Percentiles rank a stretch among this genome's conserved stretches.
phyloP scores from a whole-genome alignment of 2,797 vertebrate species.

The Hemibagrus guttatus region DNA sequence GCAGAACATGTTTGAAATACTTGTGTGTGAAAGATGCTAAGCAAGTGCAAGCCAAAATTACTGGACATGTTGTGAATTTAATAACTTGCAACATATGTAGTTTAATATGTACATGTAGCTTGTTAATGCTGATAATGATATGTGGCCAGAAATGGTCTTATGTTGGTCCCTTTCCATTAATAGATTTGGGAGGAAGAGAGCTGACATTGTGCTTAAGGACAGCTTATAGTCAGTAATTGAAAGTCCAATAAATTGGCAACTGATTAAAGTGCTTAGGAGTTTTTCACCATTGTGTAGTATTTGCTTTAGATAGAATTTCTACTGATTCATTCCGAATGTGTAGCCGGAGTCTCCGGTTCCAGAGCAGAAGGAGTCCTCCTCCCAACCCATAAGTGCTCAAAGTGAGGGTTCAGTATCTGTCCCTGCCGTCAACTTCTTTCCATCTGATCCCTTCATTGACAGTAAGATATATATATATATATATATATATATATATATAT shows the following conservation, averaged over 20 bases:
- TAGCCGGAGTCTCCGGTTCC: constrained; percentile 83
- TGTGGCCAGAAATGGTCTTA: not conserved
- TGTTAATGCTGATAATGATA: not conserved
- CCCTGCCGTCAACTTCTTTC: constrained; percentile 91
- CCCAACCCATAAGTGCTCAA: constrained; percentile 73
- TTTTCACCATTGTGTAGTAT: not conserved
- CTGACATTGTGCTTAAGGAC: not conserved
- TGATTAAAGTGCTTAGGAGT: not conserved
- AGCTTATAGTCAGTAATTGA: not conserved
- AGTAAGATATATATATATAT: constrained; percentile 77
- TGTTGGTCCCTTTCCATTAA: not conserved
- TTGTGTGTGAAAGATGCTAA: not conserved
- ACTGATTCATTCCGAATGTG: not conserved
- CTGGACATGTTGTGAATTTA: not conserved
- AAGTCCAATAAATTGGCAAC: not conserved
- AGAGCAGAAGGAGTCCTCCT: constrained; percentile 73
- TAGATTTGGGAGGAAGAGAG: not conserved
- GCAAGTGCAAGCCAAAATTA: not conserved
- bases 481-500: too few species aligned
- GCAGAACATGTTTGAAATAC: not conserved
- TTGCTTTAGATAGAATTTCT: not conserved
- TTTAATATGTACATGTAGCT: not conserved
- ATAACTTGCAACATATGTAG: not conserved
- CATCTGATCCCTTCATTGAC: constrained; percentile 92
- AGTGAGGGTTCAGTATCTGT: constrained; percentile 71